Evolutionary conservation across 2,113 vertebrate species (phyloP).

Genomic region (Cheirogaleus medius): DNA sequence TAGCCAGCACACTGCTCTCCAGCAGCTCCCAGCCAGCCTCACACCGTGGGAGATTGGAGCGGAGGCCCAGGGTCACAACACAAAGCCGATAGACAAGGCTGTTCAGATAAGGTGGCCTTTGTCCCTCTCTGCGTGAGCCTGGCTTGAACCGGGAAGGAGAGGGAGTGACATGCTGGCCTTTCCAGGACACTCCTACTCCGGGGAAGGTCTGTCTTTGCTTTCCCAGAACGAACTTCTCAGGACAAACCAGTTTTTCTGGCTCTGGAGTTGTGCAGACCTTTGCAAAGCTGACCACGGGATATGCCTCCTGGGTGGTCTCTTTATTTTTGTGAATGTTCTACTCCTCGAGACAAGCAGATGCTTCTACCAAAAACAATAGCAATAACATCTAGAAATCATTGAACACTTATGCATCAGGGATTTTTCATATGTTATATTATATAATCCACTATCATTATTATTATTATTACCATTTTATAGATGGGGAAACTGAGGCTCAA

Average conservation of each 20-base stretch:
- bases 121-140: not conserved
- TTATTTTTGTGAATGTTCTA: not conserved
- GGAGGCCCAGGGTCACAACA: slow-evolving; percentile 68
- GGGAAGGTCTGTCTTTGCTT: not conserved
- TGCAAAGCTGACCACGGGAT: not conserved
- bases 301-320: slow-evolving; percentile 37
- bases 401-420: not conserved
- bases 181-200: not conserved
- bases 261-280: not conserved
- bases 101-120: slow-evolving; percentile 82
- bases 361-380: not conserved
- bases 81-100: not conserved
- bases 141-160: slow-evolving; percentile 49
- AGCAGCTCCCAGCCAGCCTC: slow-evolving; percentile 67
- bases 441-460: too few species aligned
- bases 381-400: not conserved
- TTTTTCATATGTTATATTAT: not conserved
- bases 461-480: not conserved
- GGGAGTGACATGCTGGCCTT: slow-evolving; percentile 43
- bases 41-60: slow-evolving; percentile 77
- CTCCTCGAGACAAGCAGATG: not conserved
- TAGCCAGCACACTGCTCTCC: slow-evolving; percentile 80
- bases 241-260: not conserved
- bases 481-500: not conserved
- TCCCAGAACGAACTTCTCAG: not conserved